Conservation (phyloP, 2,113 vertebrate genomes). For the Ovis canadensis region DNA sequence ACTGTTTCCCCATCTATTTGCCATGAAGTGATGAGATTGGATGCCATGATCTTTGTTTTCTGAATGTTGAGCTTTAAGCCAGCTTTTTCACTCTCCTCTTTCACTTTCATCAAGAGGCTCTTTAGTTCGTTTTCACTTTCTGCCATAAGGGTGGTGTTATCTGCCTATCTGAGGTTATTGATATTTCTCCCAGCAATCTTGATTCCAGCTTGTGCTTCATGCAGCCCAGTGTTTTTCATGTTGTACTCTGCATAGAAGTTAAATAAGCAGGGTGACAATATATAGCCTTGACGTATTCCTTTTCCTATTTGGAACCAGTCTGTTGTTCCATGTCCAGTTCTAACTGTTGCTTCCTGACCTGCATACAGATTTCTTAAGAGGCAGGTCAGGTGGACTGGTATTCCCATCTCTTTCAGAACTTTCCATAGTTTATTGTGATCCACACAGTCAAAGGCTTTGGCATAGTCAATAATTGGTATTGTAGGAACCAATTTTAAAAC, state of each 20-base stretch:
- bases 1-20: background rate
- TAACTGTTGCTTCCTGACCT: background rate
- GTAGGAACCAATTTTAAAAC: background rate
- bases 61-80: background rate
- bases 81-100: too few relatives aligned
- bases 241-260: background rate
- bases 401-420: background rate
- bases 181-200: background rate
- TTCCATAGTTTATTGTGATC: background rate
- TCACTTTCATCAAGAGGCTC: too few relatives aligned
- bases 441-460: background rate
- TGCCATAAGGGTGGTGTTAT: background rate
- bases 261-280: background rate
- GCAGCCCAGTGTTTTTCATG: background rate
- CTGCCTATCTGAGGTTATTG: background rate
- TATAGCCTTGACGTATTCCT: rapidly evolving
- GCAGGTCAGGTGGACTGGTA: background rate
- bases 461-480: background rate
- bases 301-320: background rate
- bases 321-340: background rate
- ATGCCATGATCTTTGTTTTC: background rate
- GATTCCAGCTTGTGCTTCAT: background rate
- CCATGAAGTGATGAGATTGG: background rate
- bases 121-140: too few relatives aligned
- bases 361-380: background rate